Evolutionary conservation across 2,113 vertebrate genomes (phyloP).

Genomic region (Ctenodactylus gundi): DNA sequence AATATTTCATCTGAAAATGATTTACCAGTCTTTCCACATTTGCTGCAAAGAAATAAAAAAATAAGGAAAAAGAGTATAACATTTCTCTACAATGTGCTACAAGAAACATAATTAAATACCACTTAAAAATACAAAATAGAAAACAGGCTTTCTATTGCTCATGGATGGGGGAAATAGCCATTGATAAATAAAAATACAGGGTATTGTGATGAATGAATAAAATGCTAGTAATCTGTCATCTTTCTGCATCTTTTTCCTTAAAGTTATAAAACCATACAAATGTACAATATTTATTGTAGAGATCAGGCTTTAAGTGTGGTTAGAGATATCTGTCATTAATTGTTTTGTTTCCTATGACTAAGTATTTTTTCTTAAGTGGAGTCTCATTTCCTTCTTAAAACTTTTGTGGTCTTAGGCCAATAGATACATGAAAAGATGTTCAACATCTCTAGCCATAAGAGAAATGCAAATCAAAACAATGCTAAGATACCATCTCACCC

Average conservation of each 20-base stretch:
- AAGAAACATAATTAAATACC: not conserved
- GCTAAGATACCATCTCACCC: too few species aligned
- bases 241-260: not conserved
- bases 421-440: too few species aligned
- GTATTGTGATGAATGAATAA: not conserved
- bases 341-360: not conserved
- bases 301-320: not conserved
- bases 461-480: too few species aligned
- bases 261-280: conserved; percentile 11
- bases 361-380: not conserved
- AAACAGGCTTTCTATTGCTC: not conserved
- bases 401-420: not conserved
- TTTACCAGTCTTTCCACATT: not conserved
- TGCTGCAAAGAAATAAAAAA: not conserved
- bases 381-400: not conserved
- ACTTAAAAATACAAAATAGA: not conserved
- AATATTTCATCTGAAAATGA: not conserved
- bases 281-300: not conserved
- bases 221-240: not conserved
- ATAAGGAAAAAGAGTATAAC: not conserved
- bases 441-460: too few species aligned
- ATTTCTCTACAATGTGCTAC: not conserved
- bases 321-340: not conserved
- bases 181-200: not conserved
- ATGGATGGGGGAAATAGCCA: not conserved